Percentiles rank a stretch among this genome's conserved stretches.
Conservation (phyloP, 1,140 invertebrate genomes). For the Saccostrea cuccullata region DNA sequence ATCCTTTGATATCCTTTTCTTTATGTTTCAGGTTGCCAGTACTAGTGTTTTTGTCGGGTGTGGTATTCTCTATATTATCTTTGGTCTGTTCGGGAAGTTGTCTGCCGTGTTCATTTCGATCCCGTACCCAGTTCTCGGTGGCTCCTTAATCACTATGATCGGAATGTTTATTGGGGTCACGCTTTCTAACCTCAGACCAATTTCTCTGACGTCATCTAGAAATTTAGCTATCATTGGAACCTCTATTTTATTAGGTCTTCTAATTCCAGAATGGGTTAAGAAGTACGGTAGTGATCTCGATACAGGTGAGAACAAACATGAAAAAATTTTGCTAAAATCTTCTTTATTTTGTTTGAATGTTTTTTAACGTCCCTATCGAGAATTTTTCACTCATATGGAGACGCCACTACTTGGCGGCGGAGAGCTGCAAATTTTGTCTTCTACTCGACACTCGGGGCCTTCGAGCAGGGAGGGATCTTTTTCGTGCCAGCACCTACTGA, state of each 20-base stretch:
- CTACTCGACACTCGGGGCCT: no score
- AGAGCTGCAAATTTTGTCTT: no score
- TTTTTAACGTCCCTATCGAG: no score
- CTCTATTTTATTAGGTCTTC: constrained; percentile 89
- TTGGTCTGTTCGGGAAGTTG: constrained; percentile 85
- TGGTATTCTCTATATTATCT: constrained; percentile 87
- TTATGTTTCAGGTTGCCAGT: constrained; percentile 85
- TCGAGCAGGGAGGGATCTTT: no score
- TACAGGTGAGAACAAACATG: constrained; percentile 80
- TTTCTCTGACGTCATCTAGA: constrained; percentile 87
- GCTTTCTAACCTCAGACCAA: constrained; percentile 89
- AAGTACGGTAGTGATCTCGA: constrained; percentile 83
- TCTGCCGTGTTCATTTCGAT: constrained; percentile 92
- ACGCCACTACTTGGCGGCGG: no score
- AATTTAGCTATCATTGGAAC: constrained; percentile 94
- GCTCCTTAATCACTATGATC: constrained; percentile 92
- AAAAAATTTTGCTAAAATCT: no score
- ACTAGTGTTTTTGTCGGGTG: constrained; percentile 90
- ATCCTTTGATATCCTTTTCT: no score
- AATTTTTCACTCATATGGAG: no score
- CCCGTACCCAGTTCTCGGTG: constrained; percentile 92
- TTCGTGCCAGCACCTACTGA: no score
- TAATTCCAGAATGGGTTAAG: constrained; percentile 85
- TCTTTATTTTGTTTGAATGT: no score
- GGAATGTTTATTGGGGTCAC: constrained; percentile 79